Conservation (phyloP, 2,113 vertebrate species). For the Thunnus maccoyii region DNA sequence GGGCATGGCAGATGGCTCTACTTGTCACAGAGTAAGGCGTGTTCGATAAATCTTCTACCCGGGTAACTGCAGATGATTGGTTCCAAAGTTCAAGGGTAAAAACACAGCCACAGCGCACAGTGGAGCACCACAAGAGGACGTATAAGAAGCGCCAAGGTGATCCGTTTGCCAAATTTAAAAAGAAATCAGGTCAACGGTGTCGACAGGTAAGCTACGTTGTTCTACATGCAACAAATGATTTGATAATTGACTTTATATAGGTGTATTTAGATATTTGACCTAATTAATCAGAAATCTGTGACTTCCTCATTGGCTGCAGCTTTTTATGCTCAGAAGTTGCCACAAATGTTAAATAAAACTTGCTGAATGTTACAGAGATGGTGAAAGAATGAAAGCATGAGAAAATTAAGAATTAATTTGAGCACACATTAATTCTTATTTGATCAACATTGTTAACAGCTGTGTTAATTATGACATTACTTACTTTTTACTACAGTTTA, state of each 20-base stretch:
- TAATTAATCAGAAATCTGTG: not conserved
- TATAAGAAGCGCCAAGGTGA: constrained; percentile 49
- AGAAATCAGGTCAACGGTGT: constrained; percentile 18
- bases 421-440: no score
- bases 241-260: not conserved
- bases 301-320: constrained; percentile 9
- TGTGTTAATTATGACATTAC: no score
- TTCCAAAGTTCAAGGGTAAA: constrained; percentile 87
- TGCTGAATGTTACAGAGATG: no score
- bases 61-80: constrained; percentile 73
- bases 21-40: constrained; percentile 72
- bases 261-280: not conserved
- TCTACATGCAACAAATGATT: constrained; percentile 1
- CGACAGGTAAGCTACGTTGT: constrained; percentile 63
- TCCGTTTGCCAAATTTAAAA: constrained; percentile 33
- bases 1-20: constrained; percentile 34
- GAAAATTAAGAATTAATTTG: no score
- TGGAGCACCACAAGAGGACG: constrained; percentile 37
- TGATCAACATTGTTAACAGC: no score
- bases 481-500: not conserved
- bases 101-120: constrained; percentile 43
- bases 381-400: no score
- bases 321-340: not conserved
- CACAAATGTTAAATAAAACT: not conserved
- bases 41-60: constrained; percentile 84